Evolutionary conservation across 2,113 vertebrate species (phyloP).

Genomic region (Chloropsis cyanopogon): DNA sequence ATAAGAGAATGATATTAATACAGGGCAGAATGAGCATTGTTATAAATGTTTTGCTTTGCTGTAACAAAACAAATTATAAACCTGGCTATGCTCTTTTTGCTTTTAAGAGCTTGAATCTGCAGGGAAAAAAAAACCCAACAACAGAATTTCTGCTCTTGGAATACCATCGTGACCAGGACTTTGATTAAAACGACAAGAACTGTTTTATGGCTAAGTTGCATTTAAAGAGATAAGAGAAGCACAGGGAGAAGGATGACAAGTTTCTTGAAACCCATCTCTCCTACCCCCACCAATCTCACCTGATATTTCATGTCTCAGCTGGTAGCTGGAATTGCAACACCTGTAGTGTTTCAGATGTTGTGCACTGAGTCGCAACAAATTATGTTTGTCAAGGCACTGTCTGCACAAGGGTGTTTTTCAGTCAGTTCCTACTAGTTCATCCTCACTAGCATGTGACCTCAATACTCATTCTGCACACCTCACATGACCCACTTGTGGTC

Average conservation of each 20-base stretch:
- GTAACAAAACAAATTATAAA: not conserved
- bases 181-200: not conserved
- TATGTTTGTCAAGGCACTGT: not conserved
- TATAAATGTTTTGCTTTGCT: not conserved
- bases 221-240: not conserved
- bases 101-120: not conserved
- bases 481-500: constrained; percentile 40
- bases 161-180: not conserved
- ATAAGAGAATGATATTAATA: not conserved
- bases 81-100: not conserved
- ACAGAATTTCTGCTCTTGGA: not conserved
- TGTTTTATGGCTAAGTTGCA: not conserved
- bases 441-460: not conserved
- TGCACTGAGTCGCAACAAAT: not conserved
- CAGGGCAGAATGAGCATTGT: not conserved
- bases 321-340: not conserved
- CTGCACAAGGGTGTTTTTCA: not conserved
- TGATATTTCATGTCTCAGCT: not conserved
- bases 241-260: not conserved
- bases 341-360: not conserved
- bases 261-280: not conserved
- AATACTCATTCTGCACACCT: not conserved
- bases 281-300: not conserved
- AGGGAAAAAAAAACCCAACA: rapidly evolving
- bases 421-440: not conserved